Base-by-base conservation (phyloP, 2,797 vertebrate genomes). In the Coregonus sp. region DNA sequence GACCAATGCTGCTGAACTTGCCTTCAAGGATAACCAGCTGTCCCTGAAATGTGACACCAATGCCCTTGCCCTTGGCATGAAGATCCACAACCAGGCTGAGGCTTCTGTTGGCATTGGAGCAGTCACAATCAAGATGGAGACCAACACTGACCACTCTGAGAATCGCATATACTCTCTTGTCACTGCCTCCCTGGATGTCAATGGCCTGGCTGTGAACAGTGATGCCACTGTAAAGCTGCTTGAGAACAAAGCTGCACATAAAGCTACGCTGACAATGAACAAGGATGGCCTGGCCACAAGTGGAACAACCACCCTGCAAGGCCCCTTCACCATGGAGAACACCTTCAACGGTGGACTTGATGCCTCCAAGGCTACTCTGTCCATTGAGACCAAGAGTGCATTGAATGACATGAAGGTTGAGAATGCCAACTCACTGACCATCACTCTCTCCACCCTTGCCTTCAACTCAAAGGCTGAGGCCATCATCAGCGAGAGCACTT, bases 391-490 rank as follows among this genome's bases (percentile, higher is more conserved):
- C 25, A 96, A 94, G 0, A 96, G 95, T 73, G 93, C 91, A 72
- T 90, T 94, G 18, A 50, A 47, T 59, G 92, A 95, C 2, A 89
- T 95, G 69, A 96, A 90, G 80, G 56, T 96, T 72, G 94, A 96
- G 70, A 94, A 96, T 79, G 80, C 82, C 25, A 95, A 97, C 82
- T 94, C 86, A 63, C 80, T 99, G 80, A 93, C 76, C 76, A 81
- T 97, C 40, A 93, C 92, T 70, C 93, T 93, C 0, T 89, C 94
- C 51, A 89, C 92, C 12, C 79, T 99, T 83, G 88, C 91, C 0
- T 95, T 96, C 72, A 86, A 76, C 78, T 96, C 96, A 1, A 96
- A 95, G 81, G 90, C 95, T 75, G 94, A 96, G 81, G 95, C 94
- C 74, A 81, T 83, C 18, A 91, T 93, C 37, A 90, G 88, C 84